phyloP scores from a whole-genome alignment of 2,888 invertebrate genomes.

The Cistogaster globosa region DNA sequence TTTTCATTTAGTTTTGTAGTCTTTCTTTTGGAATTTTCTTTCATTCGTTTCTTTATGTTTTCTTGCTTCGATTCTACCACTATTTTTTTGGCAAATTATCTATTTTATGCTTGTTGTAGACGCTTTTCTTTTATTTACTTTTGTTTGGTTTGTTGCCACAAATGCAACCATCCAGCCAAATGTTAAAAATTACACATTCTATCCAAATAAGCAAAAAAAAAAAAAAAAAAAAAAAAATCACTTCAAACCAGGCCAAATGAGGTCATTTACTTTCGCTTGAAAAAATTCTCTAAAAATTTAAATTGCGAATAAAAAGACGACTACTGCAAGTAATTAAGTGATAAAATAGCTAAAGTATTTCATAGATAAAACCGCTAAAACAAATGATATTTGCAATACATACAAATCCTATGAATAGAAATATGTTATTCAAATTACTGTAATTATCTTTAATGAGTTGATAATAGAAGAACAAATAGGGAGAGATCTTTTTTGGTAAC shows the following conservation, averaged over 20 bases:
- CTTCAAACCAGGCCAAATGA: constrained; percentile 72
- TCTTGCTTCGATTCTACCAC: constrained; percentile 34
- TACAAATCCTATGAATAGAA: neutral
- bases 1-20: constrained; percentile 19
- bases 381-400: constrained; percentile 8
- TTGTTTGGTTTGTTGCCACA: constrained; percentile 27
- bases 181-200: constrained; percentile 63
- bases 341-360: constrained; percentile 46
- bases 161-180: constrained; percentile 63
- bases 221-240: constrained; percentile 20
- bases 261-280: constrained; percentile 73
- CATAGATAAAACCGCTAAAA: constrained; percentile 16
- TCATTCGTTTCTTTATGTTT: constrained; percentile 9
- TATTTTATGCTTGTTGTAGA: constrained; percentile 45
- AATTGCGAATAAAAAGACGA: constrained; percentile 29
- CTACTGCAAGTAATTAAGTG: constrained; percentile 53
- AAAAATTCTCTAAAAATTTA: constrained; percentile 46
- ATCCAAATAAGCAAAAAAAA: constrained; percentile 5
- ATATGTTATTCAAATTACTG: constrained; percentile 15
- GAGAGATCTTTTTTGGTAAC: neutral
- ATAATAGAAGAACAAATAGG: neutral
- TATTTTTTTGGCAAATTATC: constrained; percentile 69
- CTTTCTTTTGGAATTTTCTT: constrained; percentile 30
- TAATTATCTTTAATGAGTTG: constrained; percentile 42
- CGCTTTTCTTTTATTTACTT: constrained; percentile 18